A percentile compares a stretch with the other conserved stretches of the same genome.
These are phyloP conservation scores for Nephotettix cincticeps DNA, from an alignment of 1,140 invertebrate genomes.

Conservation along the genomic window DNA sequence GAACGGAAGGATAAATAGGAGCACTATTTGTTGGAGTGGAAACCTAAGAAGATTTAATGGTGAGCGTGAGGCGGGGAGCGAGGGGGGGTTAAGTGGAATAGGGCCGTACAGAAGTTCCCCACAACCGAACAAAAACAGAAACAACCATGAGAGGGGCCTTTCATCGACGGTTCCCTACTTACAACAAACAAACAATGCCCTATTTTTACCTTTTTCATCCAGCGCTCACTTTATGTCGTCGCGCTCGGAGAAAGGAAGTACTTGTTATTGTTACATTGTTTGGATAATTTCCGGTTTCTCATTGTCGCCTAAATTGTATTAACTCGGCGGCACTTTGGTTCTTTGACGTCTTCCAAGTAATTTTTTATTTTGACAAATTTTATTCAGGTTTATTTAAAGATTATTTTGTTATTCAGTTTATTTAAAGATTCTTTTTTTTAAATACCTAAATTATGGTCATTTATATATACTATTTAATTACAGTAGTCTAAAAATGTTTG, in stretches of 20 bases:
- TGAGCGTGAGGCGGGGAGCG: not conserved
- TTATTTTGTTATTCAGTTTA: too few relatives aligned
- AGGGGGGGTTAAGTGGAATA: not conserved
- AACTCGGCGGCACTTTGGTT: too few relatives aligned
- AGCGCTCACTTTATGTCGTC: not conserved
- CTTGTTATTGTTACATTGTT: constrained; percentile 12
- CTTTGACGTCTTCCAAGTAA: too few relatives aligned
- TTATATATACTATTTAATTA: too few relatives aligned
- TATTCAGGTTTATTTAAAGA: too few relatives aligned
- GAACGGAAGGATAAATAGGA: not conserved
- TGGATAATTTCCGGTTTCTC: constrained; percentile 8
- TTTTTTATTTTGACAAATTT: too few relatives aligned
- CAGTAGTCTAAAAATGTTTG: too few relatives aligned
- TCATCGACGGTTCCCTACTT: not conserved
- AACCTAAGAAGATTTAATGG: constrained; percentile 10
- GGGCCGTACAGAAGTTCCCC: not conserved
- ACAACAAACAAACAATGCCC: constrained; percentile 5
- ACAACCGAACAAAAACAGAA: constrained; percentile 8
- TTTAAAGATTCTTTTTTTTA: too few relatives aligned
- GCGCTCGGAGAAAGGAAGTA: not conserved
- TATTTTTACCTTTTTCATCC: constrained; percentile 5
- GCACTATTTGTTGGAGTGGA: not conserved
- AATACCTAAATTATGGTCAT: too few relatives aligned
- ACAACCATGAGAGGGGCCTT: not conserved
- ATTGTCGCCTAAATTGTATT: not conserved